Evolutionary conservation across 2,888 invertebrate species (phyloP), one percentile per base, ranked within the genome.

Genomic region (Eudemis profundana): DNA sequence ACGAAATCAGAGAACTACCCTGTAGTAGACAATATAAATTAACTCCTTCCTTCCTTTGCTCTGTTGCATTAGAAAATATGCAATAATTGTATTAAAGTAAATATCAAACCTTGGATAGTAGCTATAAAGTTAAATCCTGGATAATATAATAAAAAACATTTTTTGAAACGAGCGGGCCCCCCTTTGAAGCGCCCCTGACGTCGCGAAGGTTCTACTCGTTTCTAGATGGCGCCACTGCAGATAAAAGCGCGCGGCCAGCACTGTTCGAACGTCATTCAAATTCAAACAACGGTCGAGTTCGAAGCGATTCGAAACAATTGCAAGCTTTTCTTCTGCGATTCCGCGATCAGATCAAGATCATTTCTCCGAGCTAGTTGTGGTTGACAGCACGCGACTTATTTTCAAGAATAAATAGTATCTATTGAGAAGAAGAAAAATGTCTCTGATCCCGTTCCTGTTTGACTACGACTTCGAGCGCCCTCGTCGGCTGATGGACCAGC

Each of bases 401-500:
- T 51, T n/a, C n/a, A 56, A 56, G 44, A 50, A 19, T 17, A 49
- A 50, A n/a, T n/a, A n/a, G 29, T 21, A 7, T 10, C 10, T 49
- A 68, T 63, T 12, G 7, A 60, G 56, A 38, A 44, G 2, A 49
- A 59, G 15, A 47, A 83, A 75, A 72, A 93, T 93, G 93, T 92
- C 93, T 69, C 73, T 93, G 68, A 78, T 93, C 12, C 93, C 93
- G 14, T 87, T 90, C 68, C 64, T 93, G 53, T 76, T 88, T 40
- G 90, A 82, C 69, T 83, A 84, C 74, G 86, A 87, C 47, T 4
- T 88, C 3, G 84, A 85, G 54, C 86, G 88, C 19, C 89, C 93
- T 1, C 89, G 91, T 15, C 87, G 92, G 10, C 72, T 93, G 4
- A 23, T 92, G 65, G 93, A 93, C 75, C 93, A 93, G 76, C 91